A percentile compares a stretch with the other conserved stretches of the same genome.
Evolutionary conservation across 2,888 invertebrate genomes (phyloP).

Genomic region (Tachystola acroxantha): DNA sequence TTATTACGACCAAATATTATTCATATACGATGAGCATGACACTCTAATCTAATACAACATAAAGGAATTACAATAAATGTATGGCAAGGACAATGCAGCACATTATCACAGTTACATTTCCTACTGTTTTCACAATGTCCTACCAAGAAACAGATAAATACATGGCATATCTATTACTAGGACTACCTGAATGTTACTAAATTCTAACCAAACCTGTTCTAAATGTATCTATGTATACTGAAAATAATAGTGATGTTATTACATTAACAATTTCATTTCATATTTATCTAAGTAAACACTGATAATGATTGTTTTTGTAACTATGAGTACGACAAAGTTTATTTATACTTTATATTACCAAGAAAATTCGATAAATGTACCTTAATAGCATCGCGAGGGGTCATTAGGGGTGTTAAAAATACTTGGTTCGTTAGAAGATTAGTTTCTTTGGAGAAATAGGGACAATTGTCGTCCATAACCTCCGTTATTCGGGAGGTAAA

Average conservation of each 20-base stretch:
- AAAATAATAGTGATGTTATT: constrained; percentile 26
- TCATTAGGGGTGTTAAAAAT: constrained; percentile 66
- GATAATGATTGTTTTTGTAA: constrained; percentile 56
- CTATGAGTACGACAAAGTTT: constrained; percentile 27
- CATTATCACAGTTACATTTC: too few relatives aligned
- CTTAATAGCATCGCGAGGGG: constrained; percentile 58
- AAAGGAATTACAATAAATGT: not conserved
- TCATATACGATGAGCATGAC: too few relatives aligned
- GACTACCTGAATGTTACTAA: not conserved
- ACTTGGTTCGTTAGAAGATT: constrained; percentile 51
- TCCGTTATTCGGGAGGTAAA: constrained; percentile 59
- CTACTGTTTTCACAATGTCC: not conserved
- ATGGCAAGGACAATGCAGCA: too few relatives aligned
- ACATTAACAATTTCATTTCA: constrained; percentile 26
- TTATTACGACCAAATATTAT: too few relatives aligned
- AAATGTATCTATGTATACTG: constrained; percentile 19
- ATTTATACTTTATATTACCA: constrained; percentile 18
- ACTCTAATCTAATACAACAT: too few relatives aligned
- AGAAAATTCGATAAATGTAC: constrained; percentile 43
- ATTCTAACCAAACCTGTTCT: constrained; percentile 9
- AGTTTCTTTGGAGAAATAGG: constrained; percentile 62
- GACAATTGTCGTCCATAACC: constrained; percentile 71
- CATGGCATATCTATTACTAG: not conserved
- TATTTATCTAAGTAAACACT: constrained; percentile 58
- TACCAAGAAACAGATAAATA: not conserved